Conservation (phyloP, 2,888 invertebrate species). For the Hanleya hanleyi region DNA sequence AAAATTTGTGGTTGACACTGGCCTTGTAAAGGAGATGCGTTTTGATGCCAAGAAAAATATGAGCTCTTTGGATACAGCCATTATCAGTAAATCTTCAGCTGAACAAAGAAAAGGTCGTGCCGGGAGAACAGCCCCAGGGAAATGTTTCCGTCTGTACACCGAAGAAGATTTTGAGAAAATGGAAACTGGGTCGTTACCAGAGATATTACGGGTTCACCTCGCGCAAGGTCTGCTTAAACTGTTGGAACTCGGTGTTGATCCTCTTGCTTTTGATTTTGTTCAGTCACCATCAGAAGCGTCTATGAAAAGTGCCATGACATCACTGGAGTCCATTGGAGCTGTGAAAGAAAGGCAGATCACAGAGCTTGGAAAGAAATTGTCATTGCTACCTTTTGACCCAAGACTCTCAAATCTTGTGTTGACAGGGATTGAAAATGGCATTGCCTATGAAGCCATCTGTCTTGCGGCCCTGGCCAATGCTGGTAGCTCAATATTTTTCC, state of each 20-base stretch:
- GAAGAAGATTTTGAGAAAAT: conserved; percentile 62
- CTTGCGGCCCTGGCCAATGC: conserved; percentile 60
- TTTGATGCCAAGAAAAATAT: conserved; percentile 67
- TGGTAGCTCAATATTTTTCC: conserved; percentile 63
- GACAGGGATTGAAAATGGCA: conserved; percentile 44
- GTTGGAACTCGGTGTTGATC: conserved; percentile 63
- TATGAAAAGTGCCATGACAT: conserved; percentile 50
- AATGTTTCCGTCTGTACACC: conserved; percentile 70
- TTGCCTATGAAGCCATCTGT: conserved; percentile 58
- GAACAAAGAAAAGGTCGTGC: conserved; percentile 74
- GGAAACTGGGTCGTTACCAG: conserved; percentile 61
- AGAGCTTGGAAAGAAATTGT: conserved; percentile 61
- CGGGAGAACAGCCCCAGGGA: conserved; percentile 70
- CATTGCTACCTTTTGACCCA: conserved; percentile 68
- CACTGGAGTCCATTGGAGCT: conserved; percentile 61
- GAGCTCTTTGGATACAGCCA: conserved; percentile 53
- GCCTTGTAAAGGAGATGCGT: conserved; percentile 69
- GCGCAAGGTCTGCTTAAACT: conserved; percentile 66
- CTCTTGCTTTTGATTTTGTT: conserved; percentile 67
- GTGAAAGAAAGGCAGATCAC: conserved; percentile 54
- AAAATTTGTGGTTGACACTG: conserved; percentile 72
- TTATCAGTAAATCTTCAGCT: conserved; percentile 69
- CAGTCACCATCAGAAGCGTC: conserved; percentile 59
- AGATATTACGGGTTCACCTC: conserved; percentile 67
- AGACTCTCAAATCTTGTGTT: conserved; percentile 56